phyloP scores from a whole-genome alignment of 2,797 vertebrate species.

The Lemur catta region DNA sequence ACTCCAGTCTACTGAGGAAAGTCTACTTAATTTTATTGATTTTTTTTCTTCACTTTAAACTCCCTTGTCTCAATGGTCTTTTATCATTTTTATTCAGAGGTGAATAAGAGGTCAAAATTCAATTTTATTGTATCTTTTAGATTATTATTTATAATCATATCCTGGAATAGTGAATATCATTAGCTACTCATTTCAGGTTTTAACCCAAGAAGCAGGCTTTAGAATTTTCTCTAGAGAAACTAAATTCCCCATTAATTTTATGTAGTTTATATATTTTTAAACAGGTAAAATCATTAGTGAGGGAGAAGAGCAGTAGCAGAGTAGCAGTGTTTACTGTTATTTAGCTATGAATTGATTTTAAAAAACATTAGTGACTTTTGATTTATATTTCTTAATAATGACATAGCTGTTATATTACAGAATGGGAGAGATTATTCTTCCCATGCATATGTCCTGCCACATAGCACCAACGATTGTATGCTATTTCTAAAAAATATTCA shows the following conservation, averaged over 20 bases:
- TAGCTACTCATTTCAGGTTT: slow-evolving; percentile 22
- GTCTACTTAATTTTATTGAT: slow-evolving; percentile 46
- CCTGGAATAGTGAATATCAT: background rate
- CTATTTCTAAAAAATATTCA: background rate
- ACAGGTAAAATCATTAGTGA: background rate
- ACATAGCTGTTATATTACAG: background rate
- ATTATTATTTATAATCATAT: slow-evolving; percentile 45
- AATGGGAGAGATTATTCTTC: background rate
- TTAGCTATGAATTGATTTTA: background rate
- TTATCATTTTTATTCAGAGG: slow-evolving; percentile 55
- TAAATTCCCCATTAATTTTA: background rate
- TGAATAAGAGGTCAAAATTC: slow-evolving; percentile 53
- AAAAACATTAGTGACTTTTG: background rate
- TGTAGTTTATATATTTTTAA: slow-evolving; percentile 28
- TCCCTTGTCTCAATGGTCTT: background rate
- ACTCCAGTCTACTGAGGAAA: background rate
- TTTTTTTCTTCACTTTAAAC: slow-evolving; percentile 24
- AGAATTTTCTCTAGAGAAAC: background rate
- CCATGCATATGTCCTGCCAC: background rate
- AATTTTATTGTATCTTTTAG: slow-evolving; percentile 48
- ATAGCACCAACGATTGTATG: background rate
- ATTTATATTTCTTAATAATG: background rate
- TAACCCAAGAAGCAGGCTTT: background rate
- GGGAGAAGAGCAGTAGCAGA: background rate
- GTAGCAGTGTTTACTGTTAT: background rate